phyloP scores from a whole-genome alignment of 2,888 invertebrate genomes.

The Drosophila maculinotata region DNA sequence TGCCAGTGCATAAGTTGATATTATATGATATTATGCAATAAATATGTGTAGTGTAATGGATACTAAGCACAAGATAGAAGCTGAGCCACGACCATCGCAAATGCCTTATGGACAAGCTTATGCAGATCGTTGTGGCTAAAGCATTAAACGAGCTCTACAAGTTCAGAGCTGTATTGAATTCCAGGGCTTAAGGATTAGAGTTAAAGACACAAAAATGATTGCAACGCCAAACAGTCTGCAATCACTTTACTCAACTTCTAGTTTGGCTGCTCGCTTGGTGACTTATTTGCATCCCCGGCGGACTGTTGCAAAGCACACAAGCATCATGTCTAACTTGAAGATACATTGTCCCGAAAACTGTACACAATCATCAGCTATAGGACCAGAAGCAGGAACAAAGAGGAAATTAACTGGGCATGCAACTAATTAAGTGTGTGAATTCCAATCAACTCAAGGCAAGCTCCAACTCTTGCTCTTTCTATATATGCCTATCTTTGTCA shows the following conservation, averaged over 20 bases:
- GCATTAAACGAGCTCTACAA: slow-evolving; percentile 21
- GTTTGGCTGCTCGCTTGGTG: slow-evolving; percentile 14
- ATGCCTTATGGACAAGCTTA: slow-evolving; percentile 12
- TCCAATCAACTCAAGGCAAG: slow-evolving; percentile 65
- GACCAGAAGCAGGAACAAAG: slow-evolving; percentile 40
- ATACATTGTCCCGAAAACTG: slow-evolving; percentile 43
- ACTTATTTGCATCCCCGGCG: slow-evolving; percentile 57
- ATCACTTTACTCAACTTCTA: slow-evolving; percentile 46
- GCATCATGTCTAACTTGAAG: slow-evolving; percentile 51
- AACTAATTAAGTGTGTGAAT: slow-evolving; percentile 79
- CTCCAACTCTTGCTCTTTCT: slow-evolving; percentile 3
- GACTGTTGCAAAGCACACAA: slow-evolving; percentile 19
- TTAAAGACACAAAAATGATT: slow-evolving; percentile 34
- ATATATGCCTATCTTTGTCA: slow-evolving; percentile 29
- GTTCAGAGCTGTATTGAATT: slow-evolving; percentile 20
- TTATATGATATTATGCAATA: slow-evolving; percentile 75
- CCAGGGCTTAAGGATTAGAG: slow-evolving; percentile 26
- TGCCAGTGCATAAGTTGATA: slow-evolving; percentile 68
- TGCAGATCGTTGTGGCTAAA: slow-evolving; percentile 44
- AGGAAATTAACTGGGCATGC: slow-evolving; percentile 59
- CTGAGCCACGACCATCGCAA: neutral
- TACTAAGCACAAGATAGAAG: slow-evolving; percentile 10
- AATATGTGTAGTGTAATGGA: slow-evolving; percentile 60
- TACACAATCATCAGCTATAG: slow-evolving; percentile 45
- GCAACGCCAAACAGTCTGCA: slow-evolving; percentile 37